These are phyloP conservation scores for Melanostigma gelatinosum DNA, from an alignment of 2,113 vertebrate species.

Conservation along the genomic window DNA sequence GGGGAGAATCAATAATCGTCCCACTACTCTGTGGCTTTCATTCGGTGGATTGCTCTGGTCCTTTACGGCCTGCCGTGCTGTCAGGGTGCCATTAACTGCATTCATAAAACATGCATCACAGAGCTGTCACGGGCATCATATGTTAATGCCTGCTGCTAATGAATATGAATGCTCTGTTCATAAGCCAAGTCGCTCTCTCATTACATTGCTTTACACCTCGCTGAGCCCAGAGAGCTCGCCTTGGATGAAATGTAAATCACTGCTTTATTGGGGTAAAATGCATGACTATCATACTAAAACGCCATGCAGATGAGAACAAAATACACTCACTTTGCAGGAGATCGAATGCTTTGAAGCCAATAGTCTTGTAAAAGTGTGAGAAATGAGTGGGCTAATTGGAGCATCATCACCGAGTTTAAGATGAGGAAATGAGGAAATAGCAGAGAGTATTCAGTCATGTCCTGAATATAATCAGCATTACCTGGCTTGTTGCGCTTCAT, in stretches of 20 bases:
- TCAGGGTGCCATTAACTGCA: conserved; percentile 69
- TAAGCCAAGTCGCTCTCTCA: conserved; percentile 84
- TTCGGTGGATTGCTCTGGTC: conserved; percentile 71
- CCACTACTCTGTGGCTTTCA: conserved; percentile 77
- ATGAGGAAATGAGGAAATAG: conserved; percentile 62
- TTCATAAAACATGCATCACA: conserved; percentile 78
- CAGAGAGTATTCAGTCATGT: conserved; percentile 55
- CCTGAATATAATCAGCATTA: conserved; percentile 79
- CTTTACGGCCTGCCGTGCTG: conserved; percentile 71
- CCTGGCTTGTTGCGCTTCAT: conserved; percentile 74
- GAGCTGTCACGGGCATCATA: conserved; percentile 80
- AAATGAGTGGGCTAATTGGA: conserved; percentile 56
- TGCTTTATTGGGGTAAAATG: conserved; percentile 86
- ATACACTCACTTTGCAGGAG: conserved; percentile 60
- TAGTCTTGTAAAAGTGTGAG: conserved; percentile 38
- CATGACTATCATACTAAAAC: conserved; percentile 79
- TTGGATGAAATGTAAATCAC: conserved; percentile 93
- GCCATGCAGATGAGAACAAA: conserved; percentile 63
- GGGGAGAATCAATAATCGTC: conserved; percentile 85
- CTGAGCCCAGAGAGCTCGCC: conserved; percentile 85
- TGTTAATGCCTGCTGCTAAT: conserved; percentile 88
- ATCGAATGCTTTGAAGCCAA: conserved; percentile 46
- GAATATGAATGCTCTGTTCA: conserved; percentile 92
- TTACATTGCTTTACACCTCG: conserved; percentile 91
- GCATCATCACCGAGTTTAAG: conserved; percentile 29